Percentiles rank a stretch among this genome's conserved stretches.
Evolutionary conservation across 1,140 invertebrate species (phyloP).

Genomic region (Drosophila repletoides): DNA sequence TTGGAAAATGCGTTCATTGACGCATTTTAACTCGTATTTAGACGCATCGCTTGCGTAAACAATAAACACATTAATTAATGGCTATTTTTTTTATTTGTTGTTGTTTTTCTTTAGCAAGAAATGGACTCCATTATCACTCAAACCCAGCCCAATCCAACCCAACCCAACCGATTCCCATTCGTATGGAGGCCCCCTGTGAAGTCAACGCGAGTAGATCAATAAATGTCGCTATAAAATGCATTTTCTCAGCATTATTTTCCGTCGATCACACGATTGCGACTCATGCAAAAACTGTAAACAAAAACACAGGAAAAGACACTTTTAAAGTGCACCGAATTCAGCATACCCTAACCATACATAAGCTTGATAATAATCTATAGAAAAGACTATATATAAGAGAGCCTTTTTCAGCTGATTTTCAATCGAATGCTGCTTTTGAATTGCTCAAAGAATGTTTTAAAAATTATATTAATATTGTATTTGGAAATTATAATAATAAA

Average conservation of each 20-base stretch:
- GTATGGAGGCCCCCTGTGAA: constrained; percentile 45
- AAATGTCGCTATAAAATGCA: constrained; percentile 8
- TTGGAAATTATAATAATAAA: no score
- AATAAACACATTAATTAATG: constrained; percentile 69
- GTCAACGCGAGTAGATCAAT: constrained; percentile 47
- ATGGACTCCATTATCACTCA: constrained; percentile 57
- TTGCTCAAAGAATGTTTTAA: no score
- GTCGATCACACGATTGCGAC: constrained; percentile 37
- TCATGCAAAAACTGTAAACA: constrained; percentile 45
- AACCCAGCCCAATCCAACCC: no score
- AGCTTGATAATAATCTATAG: no score
- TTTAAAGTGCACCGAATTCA: neutral
- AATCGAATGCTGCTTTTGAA: no score
- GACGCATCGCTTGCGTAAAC: constrained; percentile 58
- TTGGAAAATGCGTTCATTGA: constrained; percentile 72
- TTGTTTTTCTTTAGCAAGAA: constrained; percentile 59
- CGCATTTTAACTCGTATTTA: constrained; percentile 67
- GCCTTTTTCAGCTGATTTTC: no score
- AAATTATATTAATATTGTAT: no score
- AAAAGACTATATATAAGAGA: no score
- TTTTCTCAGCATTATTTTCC: constrained; percentile 3
- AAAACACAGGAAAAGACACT: constrained; percentile 2
- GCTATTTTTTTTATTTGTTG: no score
- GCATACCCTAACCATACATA: no score
- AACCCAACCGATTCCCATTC: neutral